Percentiles rank a stretch among this genome's conserved stretches.
Evolutionary conservation across 2,888 invertebrate genomes (phyloP).

Genomic region (Lymantria monacha): DNA sequence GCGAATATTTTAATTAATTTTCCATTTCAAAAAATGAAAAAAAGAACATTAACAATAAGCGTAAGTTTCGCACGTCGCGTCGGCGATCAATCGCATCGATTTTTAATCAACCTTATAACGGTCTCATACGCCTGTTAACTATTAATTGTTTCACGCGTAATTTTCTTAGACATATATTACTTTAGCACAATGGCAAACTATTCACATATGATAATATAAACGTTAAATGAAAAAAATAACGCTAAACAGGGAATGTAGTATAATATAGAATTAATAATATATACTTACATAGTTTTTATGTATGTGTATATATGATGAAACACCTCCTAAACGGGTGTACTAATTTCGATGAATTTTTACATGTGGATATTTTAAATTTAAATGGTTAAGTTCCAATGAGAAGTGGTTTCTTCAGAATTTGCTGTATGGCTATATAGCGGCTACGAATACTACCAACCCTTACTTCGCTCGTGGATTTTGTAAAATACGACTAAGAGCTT

Average conservation of each 20-base stretch:
- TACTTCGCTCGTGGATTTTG: too few relatives aligned
- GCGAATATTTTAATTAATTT: neutral
- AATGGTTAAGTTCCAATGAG: too few relatives aligned
- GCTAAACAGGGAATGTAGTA: neutral
- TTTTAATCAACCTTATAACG: conserved; percentile 30
- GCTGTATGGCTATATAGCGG: too few relatives aligned
- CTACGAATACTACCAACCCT: too few relatives aligned
- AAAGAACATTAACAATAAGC: neutral
- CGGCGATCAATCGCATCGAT: conserved; percentile 26
- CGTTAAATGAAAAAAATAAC: conserved; percentile 28
- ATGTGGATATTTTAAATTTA: too few relatives aligned
- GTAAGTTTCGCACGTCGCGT: conserved; percentile 25
- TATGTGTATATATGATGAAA: too few relatives aligned
- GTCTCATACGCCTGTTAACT: conserved; percentile 26
- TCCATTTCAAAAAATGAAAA: neutral
- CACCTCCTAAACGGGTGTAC: too few relatives aligned
- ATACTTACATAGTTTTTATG: too few relatives aligned
- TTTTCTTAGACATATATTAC: conserved; percentile 38
- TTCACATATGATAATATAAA: conserved; percentile 35
- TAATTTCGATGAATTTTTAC: too few relatives aligned
- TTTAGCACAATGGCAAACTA: conserved; percentile 40
- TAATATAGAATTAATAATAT: too few relatives aligned
- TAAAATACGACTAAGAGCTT: too few relatives aligned
- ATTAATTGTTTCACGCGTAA: conserved; percentile 38
- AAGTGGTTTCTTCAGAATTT: too few relatives aligned